Evolutionary conservation across 2,797 vertebrate species (phyloP).

Genomic region (Adrianichthys oophorus): DNA sequence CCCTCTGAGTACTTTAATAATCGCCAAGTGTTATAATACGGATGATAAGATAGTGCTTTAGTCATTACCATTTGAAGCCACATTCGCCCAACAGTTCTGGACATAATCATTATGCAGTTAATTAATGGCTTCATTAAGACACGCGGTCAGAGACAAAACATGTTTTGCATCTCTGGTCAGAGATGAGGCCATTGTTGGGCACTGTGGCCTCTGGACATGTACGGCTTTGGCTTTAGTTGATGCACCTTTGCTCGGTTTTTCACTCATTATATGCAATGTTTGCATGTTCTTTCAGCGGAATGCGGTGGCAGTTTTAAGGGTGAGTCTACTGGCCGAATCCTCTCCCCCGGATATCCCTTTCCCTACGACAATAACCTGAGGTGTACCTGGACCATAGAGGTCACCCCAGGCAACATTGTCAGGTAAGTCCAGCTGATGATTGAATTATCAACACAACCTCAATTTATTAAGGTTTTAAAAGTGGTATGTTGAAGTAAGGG

Average conservation of each 20-base stretch:
- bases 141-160: slow-evolving; percentile 42
- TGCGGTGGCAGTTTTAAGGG: slow-evolving; percentile 95
- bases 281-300: slow-evolving; percentile 81
- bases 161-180: slow-evolving; percentile 25
- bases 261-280: slow-evolving; percentile 4
- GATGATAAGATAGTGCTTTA: slow-evolving; percentile 44
- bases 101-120: slow-evolving; percentile 59
- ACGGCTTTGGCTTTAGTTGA: slow-evolving; percentile 4
- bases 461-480: no score
- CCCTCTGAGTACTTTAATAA: slow-evolving; percentile 45
- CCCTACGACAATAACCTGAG: slow-evolving; percentile 97
- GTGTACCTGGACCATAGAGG: slow-evolving; percentile 94
- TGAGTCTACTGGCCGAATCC: slow-evolving; percentile 91
- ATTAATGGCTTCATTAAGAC: slow-evolving; percentile 61
- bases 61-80: slow-evolving; percentile 53
- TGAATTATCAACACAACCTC: no score
- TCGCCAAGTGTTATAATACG: slow-evolving; percentile 31
- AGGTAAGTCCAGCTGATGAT: slow-evolving; percentile 77
- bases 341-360: slow-evolving; percentile 96
- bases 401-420: slow-evolving; percentile 93
- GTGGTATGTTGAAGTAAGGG: slow-evolving; percentile 10
- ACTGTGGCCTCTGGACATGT: slow-evolving; percentile 5
- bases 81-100: slow-evolving; percentile 34
- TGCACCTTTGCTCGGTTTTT: background rate
- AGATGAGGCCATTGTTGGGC: slow-evolving; percentile 25